Evolutionary conservation across 2,797 vertebrate species (phyloP).

Genomic region (Sebastes hubbsi): DNA sequence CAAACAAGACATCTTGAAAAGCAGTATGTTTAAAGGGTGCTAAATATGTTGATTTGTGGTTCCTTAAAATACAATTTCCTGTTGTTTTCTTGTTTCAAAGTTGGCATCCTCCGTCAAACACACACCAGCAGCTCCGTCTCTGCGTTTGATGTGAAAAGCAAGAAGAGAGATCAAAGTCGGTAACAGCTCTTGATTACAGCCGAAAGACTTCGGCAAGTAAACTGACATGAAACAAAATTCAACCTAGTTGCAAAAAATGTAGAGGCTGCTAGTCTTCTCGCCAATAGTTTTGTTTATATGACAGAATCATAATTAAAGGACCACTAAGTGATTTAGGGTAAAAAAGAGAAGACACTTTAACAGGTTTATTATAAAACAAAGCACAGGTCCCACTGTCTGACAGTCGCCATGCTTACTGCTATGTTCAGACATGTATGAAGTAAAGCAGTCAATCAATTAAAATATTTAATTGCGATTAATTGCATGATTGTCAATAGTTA

Average conservation of each 20-base stretch:
- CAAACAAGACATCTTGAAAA: not conserved
- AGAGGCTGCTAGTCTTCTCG: not conserved
- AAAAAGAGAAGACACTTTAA: not conserved
- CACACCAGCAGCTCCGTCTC: not conserved
- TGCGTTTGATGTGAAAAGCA: slow-evolving; percentile 18
- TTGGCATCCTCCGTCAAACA: not conserved
- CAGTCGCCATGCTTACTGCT: not conserved
- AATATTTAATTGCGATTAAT: rapidly evolving
- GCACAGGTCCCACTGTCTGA: not conserved
- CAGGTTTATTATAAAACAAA: not conserved
- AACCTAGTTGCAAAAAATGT: not conserved
- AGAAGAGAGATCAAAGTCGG: slow-evolving; percentile 9
- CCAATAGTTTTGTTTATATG: not conserved
- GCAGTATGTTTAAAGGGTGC: not conserved
- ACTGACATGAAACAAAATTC: slow-evolving; percentile 33
- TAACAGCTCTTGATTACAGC: slow-evolving; percentile 24
- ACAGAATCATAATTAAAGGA: not conserved
- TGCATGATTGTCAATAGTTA: too few relatives aligned
- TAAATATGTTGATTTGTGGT: not conserved
- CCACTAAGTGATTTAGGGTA: not conserved
- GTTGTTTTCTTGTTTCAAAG: not conserved
- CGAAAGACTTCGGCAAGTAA: not conserved
- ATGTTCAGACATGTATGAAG: not conserved
- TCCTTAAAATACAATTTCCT: not conserved
- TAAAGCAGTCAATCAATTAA: rapidly evolving